These are phyloP conservation scores for Brachystomella parvula DNA, from an alignment of 1,140 invertebrate genomes.

Conservation along the genomic window DNA sequence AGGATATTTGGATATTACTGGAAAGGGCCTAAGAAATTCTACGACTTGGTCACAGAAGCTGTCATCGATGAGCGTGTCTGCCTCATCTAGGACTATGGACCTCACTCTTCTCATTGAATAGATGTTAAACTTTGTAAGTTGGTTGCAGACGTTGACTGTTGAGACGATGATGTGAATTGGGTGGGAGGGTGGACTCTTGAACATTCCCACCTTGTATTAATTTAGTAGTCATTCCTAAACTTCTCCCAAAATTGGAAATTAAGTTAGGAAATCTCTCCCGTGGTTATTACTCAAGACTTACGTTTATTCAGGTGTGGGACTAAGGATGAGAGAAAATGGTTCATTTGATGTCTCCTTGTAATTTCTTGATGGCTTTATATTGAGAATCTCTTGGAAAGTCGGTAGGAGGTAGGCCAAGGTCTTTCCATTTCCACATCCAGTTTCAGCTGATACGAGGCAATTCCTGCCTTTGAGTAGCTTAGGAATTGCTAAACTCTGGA, in stretches of 20 bases:
- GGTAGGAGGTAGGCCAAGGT: slow-evolving; percentile 81
- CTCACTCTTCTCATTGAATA: slow-evolving; percentile 58
- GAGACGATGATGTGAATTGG: slow-evolving; percentile 67
- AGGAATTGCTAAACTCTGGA: slow-evolving; percentile 45
- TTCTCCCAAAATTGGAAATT: slow-evolving; percentile 40
- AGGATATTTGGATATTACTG: slow-evolving; percentile 49
- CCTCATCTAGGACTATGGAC: slow-evolving; percentile 84
- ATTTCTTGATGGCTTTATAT: slow-evolving; percentile 45
- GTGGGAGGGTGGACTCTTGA: slow-evolving; percentile 56
- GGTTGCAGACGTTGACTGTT: slow-evolving; percentile 66
- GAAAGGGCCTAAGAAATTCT: slow-evolving; percentile 60
- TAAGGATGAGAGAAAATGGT: slow-evolving; percentile 68
- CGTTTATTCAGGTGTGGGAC: slow-evolving; percentile 72
- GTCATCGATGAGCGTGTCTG: slow-evolving; percentile 82
- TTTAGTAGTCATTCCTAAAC: slow-evolving; percentile 55
- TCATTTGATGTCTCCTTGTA: slow-evolving; percentile 51
- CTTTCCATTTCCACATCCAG: slow-evolving; percentile 92
- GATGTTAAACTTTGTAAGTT: slow-evolving; percentile 59
- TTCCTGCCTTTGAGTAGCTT: slow-evolving; percentile 55
- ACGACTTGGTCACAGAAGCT: slow-evolving; percentile 66
- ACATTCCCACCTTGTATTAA: slow-evolving; percentile 64
- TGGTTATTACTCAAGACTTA: neutral
- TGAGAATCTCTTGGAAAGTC: slow-evolving; percentile 61
- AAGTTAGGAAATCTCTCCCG: neutral
- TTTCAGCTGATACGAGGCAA: slow-evolving; percentile 74